phyloP scores from a whole-genome alignment of 2,113 vertebrate genomes.

The Tapirus terrestris region DNA sequence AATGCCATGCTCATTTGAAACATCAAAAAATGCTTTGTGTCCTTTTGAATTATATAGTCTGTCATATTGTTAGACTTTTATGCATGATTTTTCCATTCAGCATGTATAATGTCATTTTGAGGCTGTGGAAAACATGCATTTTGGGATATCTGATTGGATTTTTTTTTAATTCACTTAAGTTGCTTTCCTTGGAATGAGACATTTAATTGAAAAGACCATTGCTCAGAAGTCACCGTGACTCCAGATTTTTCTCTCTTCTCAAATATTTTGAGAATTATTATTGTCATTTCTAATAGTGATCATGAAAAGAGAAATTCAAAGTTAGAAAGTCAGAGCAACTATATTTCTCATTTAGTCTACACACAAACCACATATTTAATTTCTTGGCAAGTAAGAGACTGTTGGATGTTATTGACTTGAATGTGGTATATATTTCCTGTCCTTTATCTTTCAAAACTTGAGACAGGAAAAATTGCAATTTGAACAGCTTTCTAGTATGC shows the following conservation, averaged over 20 bases:
- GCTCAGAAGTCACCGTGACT: constrained; percentile 8
- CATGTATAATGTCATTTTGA: constrained; percentile 8
- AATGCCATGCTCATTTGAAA: background rate
- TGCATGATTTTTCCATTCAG: background rate
- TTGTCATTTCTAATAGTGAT: background rate
- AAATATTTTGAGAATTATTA: constrained; percentile 31
- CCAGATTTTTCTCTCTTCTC: constrained; percentile 47
- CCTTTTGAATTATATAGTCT: background rate
- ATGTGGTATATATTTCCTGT: background rate
- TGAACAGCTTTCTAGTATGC: constrained; percentile 28
- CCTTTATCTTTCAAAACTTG: background rate
- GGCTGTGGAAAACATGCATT: background rate
- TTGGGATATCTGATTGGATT: background rate
- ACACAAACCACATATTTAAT: background rate
- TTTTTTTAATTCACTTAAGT: background rate
- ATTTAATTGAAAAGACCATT: constrained; percentile 68
- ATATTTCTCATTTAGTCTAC: background rate
- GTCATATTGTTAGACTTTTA: background rate
- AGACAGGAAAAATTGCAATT: background rate
- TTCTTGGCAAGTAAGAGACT: background rate
- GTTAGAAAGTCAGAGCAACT: background rate
- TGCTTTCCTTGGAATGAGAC: background rate
- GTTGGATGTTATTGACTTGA: constrained; percentile 1
- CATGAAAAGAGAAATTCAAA: background rate
- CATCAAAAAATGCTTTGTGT: background rate